Evolutionary conservation across 2,113 vertebrate genomes (phyloP).

Genomic region (Periophthalmodon schlosseri): DNA sequence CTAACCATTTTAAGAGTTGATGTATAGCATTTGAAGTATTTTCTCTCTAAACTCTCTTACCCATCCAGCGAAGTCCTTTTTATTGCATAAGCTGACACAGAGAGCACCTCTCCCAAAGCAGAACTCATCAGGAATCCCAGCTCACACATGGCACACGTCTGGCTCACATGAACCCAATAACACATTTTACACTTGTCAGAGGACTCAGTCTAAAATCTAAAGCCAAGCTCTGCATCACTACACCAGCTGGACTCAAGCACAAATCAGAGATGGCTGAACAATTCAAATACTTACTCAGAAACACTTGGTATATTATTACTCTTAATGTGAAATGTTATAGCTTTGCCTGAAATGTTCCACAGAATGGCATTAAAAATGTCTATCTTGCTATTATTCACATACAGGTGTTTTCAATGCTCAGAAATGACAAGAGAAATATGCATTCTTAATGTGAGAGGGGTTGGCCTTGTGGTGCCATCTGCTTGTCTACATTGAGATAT

Average conservation of each 20-base stretch:
- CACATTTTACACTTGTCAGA: slow-evolving; percentile 51
- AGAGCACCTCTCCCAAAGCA: slow-evolving; percentile 23
- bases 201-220: slow-evolving; percentile 20
- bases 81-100: slow-evolving; percentile 16
- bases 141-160: slow-evolving; percentile 50
- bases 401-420: too few species aligned
- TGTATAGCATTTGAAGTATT: neutral
- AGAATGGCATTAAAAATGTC: too few species aligned
- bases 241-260: neutral
- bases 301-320: too few species aligned
- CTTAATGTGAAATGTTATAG: too few species aligned
- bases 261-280: neutral
- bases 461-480: too few species aligned
- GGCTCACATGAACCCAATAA: slow-evolving; percentile 45
- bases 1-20: neutral
- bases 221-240: neutral
- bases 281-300: neutral
- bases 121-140: slow-evolving; percentile 38
- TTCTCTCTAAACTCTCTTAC: neutral
- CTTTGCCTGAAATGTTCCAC: too few species aligned
- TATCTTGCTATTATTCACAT: too few species aligned
- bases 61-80: slow-evolving; percentile 5
- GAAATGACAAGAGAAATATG: too few species aligned
- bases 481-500: too few species aligned
- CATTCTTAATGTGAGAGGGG: too few species aligned